Base-by-base conservation (phyloP, 2,888 invertebrate genomes). In the Gortyna flavago region DNA sequence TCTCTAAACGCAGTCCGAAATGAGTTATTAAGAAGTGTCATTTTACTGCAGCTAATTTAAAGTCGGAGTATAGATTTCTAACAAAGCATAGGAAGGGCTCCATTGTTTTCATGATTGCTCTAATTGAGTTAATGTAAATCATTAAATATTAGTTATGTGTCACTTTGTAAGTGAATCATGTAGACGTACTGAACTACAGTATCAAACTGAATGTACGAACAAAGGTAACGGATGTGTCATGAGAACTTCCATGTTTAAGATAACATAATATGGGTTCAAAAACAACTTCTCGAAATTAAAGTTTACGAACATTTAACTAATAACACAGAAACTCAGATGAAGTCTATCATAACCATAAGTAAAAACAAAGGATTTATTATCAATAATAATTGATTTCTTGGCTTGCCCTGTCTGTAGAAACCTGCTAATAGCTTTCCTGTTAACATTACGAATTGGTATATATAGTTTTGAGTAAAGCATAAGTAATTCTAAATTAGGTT, bases 121-220 rank as follows among this genome's bases (percentile, higher is more conserved):
- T 35, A 68, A 73, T 69, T 69, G 44, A 38, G 16, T 25, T 59
- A n/a, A 41, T 25, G 11, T 25, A 32, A 75, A 57, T 72, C 70
- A 41, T n/a, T 64, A 18, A 6, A 5, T n/a, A 35, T 32, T 59
- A n/a, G 32, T 38, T 38, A 67, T 84, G 62, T 74, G 80, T 74
- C 80, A 84, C 38, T 68, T 66, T 54, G 57, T 25, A 62, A 68
- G 21, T 87, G 87, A 86, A 72, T 87, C 85, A 86, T 69, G 25
- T 48, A 25, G 13, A 67, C 13, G 38, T 57, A 69, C 41, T 41
- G 11, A 9, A 41, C 41, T 41, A 41, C 11, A 11, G 41, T 11
- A 41, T 11, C 41, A 41, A 41, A 41, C 41, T 41, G 41, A 41
- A 41, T 41, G 66, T 44, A 44, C 13, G 18, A 54, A 81, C 85